Conservation (phyloP, 2,113 vertebrate species). For the Crotalus helleri region DNA sequence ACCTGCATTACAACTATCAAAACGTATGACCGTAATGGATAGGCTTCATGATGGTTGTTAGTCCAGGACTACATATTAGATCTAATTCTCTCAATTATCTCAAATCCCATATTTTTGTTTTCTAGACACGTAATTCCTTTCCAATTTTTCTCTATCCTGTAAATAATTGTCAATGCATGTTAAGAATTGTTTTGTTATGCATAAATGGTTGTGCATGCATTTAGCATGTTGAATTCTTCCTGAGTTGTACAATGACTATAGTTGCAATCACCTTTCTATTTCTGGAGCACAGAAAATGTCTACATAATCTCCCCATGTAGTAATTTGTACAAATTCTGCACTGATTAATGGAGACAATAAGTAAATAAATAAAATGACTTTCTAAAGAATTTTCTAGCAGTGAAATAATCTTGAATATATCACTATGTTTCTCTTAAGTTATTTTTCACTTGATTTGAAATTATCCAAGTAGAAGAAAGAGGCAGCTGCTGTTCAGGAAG, state of each 20-base stretch:
- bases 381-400: neutral
- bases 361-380: neutral
- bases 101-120: neutral
- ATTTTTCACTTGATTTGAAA: neutral
- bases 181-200: neutral
- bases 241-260: neutral
- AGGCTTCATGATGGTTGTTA: neutral
- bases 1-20: neutral
- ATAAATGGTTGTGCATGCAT: neutral
- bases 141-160: neutral
- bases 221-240: neutral
- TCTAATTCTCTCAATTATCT: neutral
- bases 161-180: neutral
- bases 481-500: neutral
- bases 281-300: neutral
- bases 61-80: neutral
- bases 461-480: neutral
- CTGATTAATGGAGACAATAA: neutral
- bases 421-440: neutral
- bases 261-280: neutral
- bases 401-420: neutral
- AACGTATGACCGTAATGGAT: neutral
- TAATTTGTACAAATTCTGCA: neutral
- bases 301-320: neutral
- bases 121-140: neutral